phyloP scores from a whole-genome alignment of 92 coral and sea anemone genomes.

The Palythoa grandiflora region DNA sequence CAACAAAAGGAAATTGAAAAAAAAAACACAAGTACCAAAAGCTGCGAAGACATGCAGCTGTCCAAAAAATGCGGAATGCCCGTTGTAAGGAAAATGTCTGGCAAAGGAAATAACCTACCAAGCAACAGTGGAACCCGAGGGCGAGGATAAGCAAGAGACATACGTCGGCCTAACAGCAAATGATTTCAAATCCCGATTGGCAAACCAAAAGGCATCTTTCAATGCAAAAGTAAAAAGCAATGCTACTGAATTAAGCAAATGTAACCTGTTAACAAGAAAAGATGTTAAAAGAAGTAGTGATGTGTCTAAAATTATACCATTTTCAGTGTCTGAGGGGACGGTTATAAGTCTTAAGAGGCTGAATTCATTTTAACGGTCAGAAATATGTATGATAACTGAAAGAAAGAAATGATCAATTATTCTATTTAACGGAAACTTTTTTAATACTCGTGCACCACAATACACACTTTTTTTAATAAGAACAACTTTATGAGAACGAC shows the following conservation, averaged over 20 bases:
- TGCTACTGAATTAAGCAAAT: constrained; percentile 10
- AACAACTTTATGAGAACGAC: no score
- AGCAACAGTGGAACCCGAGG: no score
- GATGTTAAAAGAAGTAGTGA: no score
- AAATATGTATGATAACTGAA: constrained; percentile 19
- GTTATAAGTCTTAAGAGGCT: no score
- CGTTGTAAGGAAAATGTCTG: constrained; percentile 36
- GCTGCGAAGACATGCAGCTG: constrained; percentile 22
- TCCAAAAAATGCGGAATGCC: constrained; percentile 35
- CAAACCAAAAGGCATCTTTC: neutral
- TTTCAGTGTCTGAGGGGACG: no score
- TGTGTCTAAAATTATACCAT: no score
- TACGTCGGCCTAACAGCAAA: constrained; percentile 31
- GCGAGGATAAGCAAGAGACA: constrained; percentile 24
- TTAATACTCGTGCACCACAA: no score
- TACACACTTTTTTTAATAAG: no score
- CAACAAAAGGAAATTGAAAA: constrained; percentile 8
- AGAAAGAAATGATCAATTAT: neutral
- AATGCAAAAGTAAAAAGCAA: neutral
- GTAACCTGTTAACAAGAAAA: no score
- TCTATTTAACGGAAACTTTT: neutral
- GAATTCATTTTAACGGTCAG: no score
- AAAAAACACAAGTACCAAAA: neutral
- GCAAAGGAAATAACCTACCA: constrained; percentile 28
- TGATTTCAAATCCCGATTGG: constrained; percentile 18